Conservation (phyloP, 35 echinoderm and acorn worm species). For the Apostichopus parvimensis region DNA sequence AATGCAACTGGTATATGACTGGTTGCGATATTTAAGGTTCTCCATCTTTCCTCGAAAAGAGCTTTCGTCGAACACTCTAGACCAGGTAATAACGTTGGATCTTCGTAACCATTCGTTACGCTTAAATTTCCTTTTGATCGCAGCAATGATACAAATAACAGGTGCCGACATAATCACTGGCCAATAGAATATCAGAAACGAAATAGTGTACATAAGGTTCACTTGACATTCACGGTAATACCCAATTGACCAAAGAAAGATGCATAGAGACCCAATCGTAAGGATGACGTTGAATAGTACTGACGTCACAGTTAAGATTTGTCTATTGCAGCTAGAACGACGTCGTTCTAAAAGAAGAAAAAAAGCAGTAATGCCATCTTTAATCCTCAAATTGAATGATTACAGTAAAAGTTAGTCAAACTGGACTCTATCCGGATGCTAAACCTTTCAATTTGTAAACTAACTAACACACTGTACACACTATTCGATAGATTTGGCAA, state of each 20-base stretch:
- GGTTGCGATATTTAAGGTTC: background rate
- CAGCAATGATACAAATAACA: background rate
- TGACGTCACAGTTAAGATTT: too few relatives aligned
- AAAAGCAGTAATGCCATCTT: too few relatives aligned
- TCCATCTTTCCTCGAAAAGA: background rate
- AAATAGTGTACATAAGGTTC: background rate
- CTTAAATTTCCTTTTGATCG: background rate
- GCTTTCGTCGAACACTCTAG: background rate
- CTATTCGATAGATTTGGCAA: too few relatives aligned
- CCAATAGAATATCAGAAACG: constrained; percentile 8
- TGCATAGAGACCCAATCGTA: background rate
- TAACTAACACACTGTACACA: too few relatives aligned
- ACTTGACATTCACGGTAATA: background rate
- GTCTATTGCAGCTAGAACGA: too few relatives aligned
- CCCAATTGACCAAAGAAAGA: background rate
- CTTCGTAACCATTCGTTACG: background rate
- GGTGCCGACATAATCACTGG: background rate
- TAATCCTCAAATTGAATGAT: too few relatives aligned
- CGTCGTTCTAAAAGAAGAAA: too few relatives aligned
- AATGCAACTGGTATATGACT: background rate
- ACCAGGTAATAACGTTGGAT: background rate
- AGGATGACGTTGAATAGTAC: background rate
- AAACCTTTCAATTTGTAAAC: too few relatives aligned
- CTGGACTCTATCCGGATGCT: too few relatives aligned
- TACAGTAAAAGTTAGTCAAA: too few relatives aligned